Evolutionary conservation across 1,140 invertebrate genomes (phyloP), one percentile per base, ranked within the genome.

Genomic region (Drepana arcuata): DNA sequence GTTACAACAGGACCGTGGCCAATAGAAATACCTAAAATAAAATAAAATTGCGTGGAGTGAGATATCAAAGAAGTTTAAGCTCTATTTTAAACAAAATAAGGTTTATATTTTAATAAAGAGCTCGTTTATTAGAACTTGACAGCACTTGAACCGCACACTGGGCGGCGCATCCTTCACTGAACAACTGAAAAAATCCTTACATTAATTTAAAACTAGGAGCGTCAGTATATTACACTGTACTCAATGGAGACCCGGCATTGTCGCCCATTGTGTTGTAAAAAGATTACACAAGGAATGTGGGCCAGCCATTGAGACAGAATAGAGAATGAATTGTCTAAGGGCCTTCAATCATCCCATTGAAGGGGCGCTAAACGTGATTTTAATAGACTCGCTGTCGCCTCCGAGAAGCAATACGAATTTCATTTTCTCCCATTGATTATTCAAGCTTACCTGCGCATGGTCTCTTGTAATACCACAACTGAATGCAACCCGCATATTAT

Each of bases 351-450:
- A 75, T 78, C 54, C 71, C 77, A 77, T 77, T 64, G 71, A 49
- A 48, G 38, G 55, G 69, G 69, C 69, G 77, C 74, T 74, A 72
- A 79, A 79, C 57, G 64, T 56, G 60, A 77, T 64, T 82, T 82
- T 79, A 82, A 82, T 78, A 82, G 77, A 82, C 77, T 78, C 35
- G 24, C 50, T 57, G 72, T 79, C 77, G 77, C 74, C 71, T 65
- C 48, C 30, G 18, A 66, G 49, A 63, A 72, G 66, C 62, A 53
- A 69, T 77, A 71, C 72, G 53, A 71, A 62, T 70, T 59, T 46
- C 60, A 63, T 68, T 70, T 61, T 64, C 58, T 61, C 34, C 63
- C 60, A 72, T 78, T 72, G 54, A 71, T 52, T 66, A 45, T 61
- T 16, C 6, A 26, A 35, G 49, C 35, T 44, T 78, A 78, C 73